Evolutionary conservation across 2,797 vertebrate genomes (phyloP).

Genomic region (Enteromius fasciolatus): DNA sequence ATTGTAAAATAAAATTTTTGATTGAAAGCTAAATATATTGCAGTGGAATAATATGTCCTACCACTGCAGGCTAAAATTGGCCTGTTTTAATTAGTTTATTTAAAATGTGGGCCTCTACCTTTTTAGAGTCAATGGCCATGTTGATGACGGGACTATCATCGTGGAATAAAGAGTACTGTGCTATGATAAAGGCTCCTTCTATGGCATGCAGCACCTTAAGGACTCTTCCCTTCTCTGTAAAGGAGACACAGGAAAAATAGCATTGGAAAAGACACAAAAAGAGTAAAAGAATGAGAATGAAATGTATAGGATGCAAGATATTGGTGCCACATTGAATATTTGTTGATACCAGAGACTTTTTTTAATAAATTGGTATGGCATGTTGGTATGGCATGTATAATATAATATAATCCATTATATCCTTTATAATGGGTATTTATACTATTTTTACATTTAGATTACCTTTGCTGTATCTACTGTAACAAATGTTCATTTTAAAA

Average conservation of each 20-base stretch:
- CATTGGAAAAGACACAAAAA: neutral
- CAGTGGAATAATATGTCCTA: neutral
- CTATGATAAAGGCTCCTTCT: constrained; percentile 81
- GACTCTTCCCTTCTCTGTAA: constrained; percentile 82
- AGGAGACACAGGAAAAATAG: neutral
- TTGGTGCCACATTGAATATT: neutral
- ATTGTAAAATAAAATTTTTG: neutral
- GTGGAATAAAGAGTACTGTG: constrained; percentile 81
- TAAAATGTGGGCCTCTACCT: constrained; percentile 66
- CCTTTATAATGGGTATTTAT: neutral
- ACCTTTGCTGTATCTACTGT: neutral
- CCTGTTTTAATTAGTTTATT: neutral
- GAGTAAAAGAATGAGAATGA: neutral
- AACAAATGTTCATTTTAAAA: too few relatives aligned
- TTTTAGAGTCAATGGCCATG: constrained; percentile 80
- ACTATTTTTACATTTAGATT: neutral
- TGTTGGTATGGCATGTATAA: neutral
- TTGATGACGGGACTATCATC: constrained; percentile 78
- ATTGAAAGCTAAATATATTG: neutral
- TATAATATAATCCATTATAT: neutral
- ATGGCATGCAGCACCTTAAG: constrained; percentile 81
- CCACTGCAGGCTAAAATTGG: constrained; percentile 13
- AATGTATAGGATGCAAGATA: neutral
- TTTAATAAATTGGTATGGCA: neutral
- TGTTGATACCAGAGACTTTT: neutral